These are phyloP conservation scores for Nymphicus hollandicus DNA, from an alignment of 2,113 vertebrate species.

Conservation along the genomic window DNA sequence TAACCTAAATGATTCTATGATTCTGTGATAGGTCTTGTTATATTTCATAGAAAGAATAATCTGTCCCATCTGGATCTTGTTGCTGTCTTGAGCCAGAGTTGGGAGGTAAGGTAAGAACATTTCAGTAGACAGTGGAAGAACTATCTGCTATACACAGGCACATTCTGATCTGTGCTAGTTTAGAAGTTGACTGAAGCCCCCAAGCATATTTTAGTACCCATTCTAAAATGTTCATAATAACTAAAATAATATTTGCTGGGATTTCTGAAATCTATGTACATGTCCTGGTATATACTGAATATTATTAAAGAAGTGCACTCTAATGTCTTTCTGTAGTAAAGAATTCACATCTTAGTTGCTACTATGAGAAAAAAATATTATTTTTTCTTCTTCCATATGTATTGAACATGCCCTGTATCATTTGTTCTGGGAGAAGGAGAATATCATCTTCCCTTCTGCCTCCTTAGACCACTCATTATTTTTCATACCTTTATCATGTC, in stretches of 20 bases:
- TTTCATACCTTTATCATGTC: neutral
- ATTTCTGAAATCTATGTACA: neutral
- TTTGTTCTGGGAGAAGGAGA: neutral
- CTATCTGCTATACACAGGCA: neutral
- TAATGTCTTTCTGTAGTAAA: neutral
- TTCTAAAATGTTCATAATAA: neutral
- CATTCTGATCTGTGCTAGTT: neutral
- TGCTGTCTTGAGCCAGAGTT: neutral
- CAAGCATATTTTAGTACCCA: neutral
- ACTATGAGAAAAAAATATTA: neutral
- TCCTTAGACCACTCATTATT: neutral
- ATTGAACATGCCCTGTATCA: neutral
- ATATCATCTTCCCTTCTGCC: neutral
- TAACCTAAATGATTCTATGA: neutral
- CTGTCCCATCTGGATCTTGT: neutral
- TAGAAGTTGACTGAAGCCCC: neutral
- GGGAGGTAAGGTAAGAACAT: neutral
- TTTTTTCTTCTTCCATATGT: neutral
- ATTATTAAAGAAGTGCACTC: neutral
- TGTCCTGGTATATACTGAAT: neutral
- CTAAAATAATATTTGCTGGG: neutral
- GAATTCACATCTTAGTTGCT: neutral
- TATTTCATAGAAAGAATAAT: neutral
- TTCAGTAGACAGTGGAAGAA: neutral
- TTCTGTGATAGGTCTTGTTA: neutral